Evolutionary conservation across 2,888 invertebrate species (phyloP), one percentile per base, ranked within the genome.

Genomic region (Anoncus sp.): DNA sequence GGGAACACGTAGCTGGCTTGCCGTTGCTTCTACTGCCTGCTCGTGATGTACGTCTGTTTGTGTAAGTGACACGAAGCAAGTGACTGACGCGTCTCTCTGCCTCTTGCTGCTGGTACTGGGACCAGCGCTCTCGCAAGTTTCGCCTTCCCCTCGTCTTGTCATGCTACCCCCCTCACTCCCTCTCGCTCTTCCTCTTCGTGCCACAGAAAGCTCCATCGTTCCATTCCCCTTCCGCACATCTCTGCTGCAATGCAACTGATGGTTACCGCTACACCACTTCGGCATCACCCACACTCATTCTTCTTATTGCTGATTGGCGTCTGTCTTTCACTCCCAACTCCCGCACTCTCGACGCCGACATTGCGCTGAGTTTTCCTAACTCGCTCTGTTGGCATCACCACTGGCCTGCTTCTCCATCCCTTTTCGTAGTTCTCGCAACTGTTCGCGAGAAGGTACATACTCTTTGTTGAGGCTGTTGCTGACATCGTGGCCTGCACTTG

Each of bases 21-120:
- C 84, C 79, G 65, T 35, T 63, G 59, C 75, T 59, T 63, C 72
- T 77, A 63, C 74, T 65, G 75, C 73, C 73, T 88, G 89, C 83
- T 85, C 85, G 85, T 90, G 90, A 90, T 90, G 90, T 90, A 90
- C 89, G 89, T 89, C 89, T 89, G 90, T 89, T 90, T 90, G 90
- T 90, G 91, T 89, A 91, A 90, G 89, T 90, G 91, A 90, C 90
- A 89, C 88, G 87, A 83, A 86, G 84, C 84, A 85, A 90, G 86
- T 89, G 90, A 90, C 87, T 90, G 90, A 90, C 90, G 86, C 85
- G 86, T 89, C 87, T 87, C 86, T 82, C 83, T 75, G 69, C 75
- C 81, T 80, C 71, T 74, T 69, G 77, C 74, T 74, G 65, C 78
- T 72, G 75, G 43, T 51, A 55, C 75, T 67, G 75, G 60, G 55